A percentile compares a stretch with the other conserved stretches of the same genome.
Evolutionary conservation across 2,113 vertebrate genomes (phyloP).

Genomic region (Philantomba maxwellii): DNA sequence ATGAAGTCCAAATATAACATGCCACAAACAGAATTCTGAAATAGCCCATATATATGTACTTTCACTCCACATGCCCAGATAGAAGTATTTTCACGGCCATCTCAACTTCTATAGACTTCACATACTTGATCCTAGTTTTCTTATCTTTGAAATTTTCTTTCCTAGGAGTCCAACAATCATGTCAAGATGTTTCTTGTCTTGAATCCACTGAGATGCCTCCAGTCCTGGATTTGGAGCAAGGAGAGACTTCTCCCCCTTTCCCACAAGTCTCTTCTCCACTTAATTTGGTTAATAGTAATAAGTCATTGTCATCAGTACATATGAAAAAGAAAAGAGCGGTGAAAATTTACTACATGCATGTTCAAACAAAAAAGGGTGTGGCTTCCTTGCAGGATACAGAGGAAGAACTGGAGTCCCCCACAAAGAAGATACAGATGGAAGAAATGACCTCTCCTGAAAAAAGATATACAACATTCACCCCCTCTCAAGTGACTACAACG

Average conservation of each 20-base stretch:
- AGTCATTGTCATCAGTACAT: fast-evolving
- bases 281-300: fast-evolving
- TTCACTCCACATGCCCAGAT: fast-evolving
- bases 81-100: not conserved
- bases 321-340: not conserved
- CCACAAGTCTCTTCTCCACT: not conserved
- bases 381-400: not conserved
- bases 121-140: not conserved
- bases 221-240: not conserved
- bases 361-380: not conserved
- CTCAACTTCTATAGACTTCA: not conserved
- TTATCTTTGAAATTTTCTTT: not conserved
- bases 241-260: too few species aligned
- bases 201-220: not conserved
- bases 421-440: not conserved
- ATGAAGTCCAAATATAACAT: not conserved
- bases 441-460: not conserved
- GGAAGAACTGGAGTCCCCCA: not conserved
- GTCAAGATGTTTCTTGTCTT: not conserved
- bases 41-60: too few species aligned
- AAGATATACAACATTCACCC: fast-evolving
- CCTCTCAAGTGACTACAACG: fast-evolving
- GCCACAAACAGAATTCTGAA: not conserved
- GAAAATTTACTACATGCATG: not conserved
- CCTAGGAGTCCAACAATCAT: not conserved